phyloP scores from a whole-genome alignment of 2,797 vertebrate species.

The Acanthurus lineatus region DNA sequence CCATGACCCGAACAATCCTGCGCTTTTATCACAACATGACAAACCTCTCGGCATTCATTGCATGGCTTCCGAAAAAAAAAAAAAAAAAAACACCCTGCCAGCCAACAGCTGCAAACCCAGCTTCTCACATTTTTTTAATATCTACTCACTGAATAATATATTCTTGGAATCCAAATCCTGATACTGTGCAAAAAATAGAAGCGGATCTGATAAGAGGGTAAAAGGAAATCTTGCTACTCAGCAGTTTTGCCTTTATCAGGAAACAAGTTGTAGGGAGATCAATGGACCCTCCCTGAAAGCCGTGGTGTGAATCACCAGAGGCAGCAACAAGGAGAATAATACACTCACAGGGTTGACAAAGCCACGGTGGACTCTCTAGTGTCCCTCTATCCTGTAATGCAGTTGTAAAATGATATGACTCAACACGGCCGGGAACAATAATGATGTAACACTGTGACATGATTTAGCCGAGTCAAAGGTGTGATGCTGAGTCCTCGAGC shows the following conservation, averaged over 20 bases:
- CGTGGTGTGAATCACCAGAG: slow-evolving; percentile 68
- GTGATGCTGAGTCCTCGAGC: slow-evolving; percentile 66
- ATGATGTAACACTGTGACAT: slow-evolving; percentile 74
- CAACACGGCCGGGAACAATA: slow-evolving; percentile 58
- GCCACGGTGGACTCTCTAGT: slow-evolving; percentile 36
- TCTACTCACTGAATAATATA: slow-evolving; percentile 73
- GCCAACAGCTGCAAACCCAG: slow-evolving; percentile 61
- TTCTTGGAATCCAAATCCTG: slow-evolving; percentile 72
- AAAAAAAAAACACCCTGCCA: slow-evolving; percentile 37
- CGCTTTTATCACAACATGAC: slow-evolving; percentile 72
- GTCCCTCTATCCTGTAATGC: slow-evolving; percentile 56
- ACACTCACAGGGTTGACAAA: slow-evolving; percentile 53
- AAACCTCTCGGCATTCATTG: slow-evolving; percentile 59
- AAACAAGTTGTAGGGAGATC: slow-evolving; percentile 66
- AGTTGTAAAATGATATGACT: slow-evolving; percentile 68
- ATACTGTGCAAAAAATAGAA: slow-evolving; percentile 65
- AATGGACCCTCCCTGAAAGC: slow-evolving; percentile 66
- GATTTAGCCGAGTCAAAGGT: slow-evolving; percentile 66
- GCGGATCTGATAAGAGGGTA: slow-evolving; percentile 63
- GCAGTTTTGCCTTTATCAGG: slow-evolving; percentile 71
- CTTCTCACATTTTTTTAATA: slow-evolving; percentile 59
- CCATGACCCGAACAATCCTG: slow-evolving; percentile 61
- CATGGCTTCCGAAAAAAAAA: slow-evolving; percentile 42
- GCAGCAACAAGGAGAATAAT: slow-evolving; percentile 64
- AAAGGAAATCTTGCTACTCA: slow-evolving; percentile 62